Base-by-base conservation (phyloP, 2,797 vertebrate genomes). In the Sebastes elongatus region DNA sequence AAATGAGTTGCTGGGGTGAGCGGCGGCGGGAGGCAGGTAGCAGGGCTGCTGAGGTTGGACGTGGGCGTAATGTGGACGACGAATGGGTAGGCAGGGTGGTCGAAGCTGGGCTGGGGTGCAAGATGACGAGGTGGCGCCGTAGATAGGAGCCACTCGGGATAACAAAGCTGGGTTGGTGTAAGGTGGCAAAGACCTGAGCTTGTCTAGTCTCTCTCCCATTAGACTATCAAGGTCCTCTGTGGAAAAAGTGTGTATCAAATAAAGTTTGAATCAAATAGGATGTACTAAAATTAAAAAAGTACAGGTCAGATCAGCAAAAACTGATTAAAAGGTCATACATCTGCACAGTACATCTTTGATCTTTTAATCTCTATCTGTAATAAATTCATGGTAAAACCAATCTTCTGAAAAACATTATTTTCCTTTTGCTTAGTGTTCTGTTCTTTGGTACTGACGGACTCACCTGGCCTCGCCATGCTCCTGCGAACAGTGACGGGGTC, bases 401-500 rank as follows among this genome's bases (percentile, higher is more conserved):
- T 20, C 16, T 23, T 33, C 10, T 57, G 61, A 59, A 69, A 35
- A 60, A 46, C 3, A 9, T 55, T 10, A 66, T 35, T 62, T 61
- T 64, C n/a, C 9, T 11, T 28, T 67, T 25, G 0, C 35, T 33
- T 4, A 30, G 23, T 5, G n/a, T 35, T 63, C 7, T 64, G 33
- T 42, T 25, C 10, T 20, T n/a, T 27, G 42, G 2, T 28, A 3
- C 18, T 33, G 38, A 22, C 6, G 7, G 38, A 74, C 95, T 70
- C 76, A 99, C 98, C 99, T 94, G 98, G 98, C 80, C 96, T 97
- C 25, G 98, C 98, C 99, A 99, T 99, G 80, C 99, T 99, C 90
- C 97, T 97, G 87, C 98, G 97, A 46, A 99, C 96, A 5, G 96
- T 97, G 1, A 97, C 66, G 0, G 98, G 98, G 81, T 99, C 99